Evolutionary conservation across 2,797 vertebrate species (phyloP), one percentile per base, ranked within the genome.

Genomic region (Erithacus rubecula): DNA sequence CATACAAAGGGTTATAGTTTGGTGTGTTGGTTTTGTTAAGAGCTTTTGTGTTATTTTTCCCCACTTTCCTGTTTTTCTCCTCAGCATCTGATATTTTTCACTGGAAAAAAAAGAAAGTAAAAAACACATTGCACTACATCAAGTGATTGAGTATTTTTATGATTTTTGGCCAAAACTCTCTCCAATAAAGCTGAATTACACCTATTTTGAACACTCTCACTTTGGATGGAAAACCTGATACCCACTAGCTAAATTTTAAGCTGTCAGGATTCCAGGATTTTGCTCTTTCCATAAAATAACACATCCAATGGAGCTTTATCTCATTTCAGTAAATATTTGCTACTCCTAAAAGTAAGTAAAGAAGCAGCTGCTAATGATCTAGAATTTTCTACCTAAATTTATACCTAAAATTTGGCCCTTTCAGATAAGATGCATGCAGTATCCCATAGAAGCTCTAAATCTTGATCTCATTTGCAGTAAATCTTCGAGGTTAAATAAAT

Each of bases 321-420:
- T 86, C 41, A 81, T 89, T 81, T 76, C 37, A 69, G 15, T 72
- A 87, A 87, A 82, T 90, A 83, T 67, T 79, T 64, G 19, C 24
- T 86, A 65, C 24, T 86, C 49, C 46, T 60, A 60, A 17, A 90
- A 90, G 30, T 18, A 71, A 63, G 36, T 29, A 60, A 77, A 79
- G 63, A 92, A 83, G 26, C 11, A 85, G 11, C 11, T 82, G 36
- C 21, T 18, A 90, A 86, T 19, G 18, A 88, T 36, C 32, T 44
- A 19, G 37, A 56, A 56, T 87, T 79, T 82, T 67, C 26, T n/a
- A 79, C 34, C 47, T n/a, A n/a, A n/a, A n/a, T n/a, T n/a, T n/a
- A n/a, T n/a, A 20, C 29, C 36, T 67, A 63, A 72, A 16, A 55
- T 75, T 62, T 5, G 3, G 8, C 89, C 14, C n/a, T 91, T 70